A percentile compares a stretch with the other conserved stretches of the same genome.
Conservation (phyloP, 2,113 vertebrate species). For the Pogona vitticeps region DNA sequence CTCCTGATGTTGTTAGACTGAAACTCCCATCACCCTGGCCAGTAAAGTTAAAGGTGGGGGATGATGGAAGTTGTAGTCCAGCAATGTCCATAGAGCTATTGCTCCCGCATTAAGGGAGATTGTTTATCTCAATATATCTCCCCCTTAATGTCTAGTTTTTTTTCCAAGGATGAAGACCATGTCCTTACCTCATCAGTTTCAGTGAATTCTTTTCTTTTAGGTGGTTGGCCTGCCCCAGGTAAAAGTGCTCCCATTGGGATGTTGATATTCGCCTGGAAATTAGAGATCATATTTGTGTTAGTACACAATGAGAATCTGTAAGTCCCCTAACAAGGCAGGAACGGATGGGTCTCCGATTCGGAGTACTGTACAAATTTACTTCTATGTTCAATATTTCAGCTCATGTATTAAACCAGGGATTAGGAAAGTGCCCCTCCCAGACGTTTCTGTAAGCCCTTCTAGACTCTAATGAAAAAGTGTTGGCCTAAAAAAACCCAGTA, state of each 20-base stretch:
- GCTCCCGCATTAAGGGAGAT: not conserved
- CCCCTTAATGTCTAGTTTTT: no score
- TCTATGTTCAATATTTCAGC: no score
- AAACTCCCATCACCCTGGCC: not conserved
- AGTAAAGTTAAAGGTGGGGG: not conserved
- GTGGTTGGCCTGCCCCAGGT: conserved; percentile 95
- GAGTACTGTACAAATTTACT: no score
- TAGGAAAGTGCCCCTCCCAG: no score
- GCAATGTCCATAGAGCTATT: not conserved
- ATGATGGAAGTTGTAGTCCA: not conserved
- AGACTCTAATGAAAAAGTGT: no score
- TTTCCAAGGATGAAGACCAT: no score
- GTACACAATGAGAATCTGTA: conserved; percentile 32
- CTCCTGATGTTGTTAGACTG: not conserved
- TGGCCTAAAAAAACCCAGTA: no score
- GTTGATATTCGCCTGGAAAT: conserved; percentile 93
- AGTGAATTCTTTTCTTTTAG: conserved; percentile 90
- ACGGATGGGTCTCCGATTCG: not conserved
- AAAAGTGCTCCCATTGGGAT: conserved; percentile 98
- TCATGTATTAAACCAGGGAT: no score
- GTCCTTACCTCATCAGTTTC: conserved; percentile 87
- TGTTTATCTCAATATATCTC: not conserved
- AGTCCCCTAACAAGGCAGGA: conserved; percentile 19
- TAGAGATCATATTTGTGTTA: conserved; percentile 54
- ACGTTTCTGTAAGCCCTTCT: no score